Base-by-base conservation (phyloP, 2,888 invertebrate genomes). In the Dexiosoma caninum region DNA sequence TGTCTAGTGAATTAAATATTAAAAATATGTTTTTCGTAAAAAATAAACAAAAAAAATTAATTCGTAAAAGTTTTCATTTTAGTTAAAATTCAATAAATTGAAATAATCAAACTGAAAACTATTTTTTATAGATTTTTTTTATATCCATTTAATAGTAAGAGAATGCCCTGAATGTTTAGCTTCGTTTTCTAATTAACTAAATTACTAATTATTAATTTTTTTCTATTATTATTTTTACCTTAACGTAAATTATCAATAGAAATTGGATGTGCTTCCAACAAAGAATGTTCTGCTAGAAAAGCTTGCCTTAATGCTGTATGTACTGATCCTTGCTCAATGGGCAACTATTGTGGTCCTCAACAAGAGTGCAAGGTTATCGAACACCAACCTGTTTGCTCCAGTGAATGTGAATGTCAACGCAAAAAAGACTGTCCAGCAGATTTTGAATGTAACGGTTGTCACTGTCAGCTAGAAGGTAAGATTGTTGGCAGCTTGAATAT, bases 351-450 rank as follows among this genome's bases (percentile, higher is more conserved):
- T 87, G 91, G 92, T 27, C 90, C 92, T 49, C 93, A 93, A 62
- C 95, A 96, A 85, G 94, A 95, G 84, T 97, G 97, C 87, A 94
- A 94, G 85, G 95, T 97, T 53, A 92, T 95, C 85, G 92, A 95
- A 85, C 97, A 97, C 89, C 94, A 95, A 87, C 95, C 96, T 8
- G 94, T 95, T 78, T 97, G 97, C 88, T 93, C 94, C 44, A 94
- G 94, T 92, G 87, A 85, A 40, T 89, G 89, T 62, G 87, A 94
- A 88, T 95, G 95, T 87, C 94, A 94, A 90, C 92, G 92, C 81
- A 91, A 93, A 84, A 90, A 92, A 2, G 94, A 95, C 87, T 95
- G 95, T 88, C 92, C 92, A 86, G 88, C 91, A 87, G 86, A 91
- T 88, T 89, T 92, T 42, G 91, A 91, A 79, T 95, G 95, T 86